Evolutionary conservation across 2,113 vertebrate species (phyloP), one percentile per base, ranked within the genome.

Genomic region (Mormyrus lacerda): DNA sequence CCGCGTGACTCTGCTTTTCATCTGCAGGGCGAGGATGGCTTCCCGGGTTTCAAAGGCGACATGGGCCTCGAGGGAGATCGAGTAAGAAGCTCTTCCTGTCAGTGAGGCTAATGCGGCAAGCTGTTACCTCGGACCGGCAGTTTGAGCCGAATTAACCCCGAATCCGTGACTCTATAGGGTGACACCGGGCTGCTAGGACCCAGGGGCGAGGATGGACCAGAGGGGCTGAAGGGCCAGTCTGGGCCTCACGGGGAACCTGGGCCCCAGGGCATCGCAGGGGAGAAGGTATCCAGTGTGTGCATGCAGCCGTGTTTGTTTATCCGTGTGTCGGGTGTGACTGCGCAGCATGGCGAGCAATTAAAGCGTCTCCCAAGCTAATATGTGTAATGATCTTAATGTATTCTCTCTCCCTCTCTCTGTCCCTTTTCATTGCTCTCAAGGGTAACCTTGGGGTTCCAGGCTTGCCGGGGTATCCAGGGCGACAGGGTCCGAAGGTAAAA

Each of bases 11-110:
- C 35, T n/a, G 51, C 4, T 87, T 35, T 45, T 91, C 73, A 88
- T 8, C 82, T 35, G 79, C 93, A 98, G 98, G 97, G 98, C 93
- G 97, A 98, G 95, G 97, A 98, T 27, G 98, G 97, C 90, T 99
- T 98, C 91, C 97, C 97, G 0, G 98, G 98, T 88, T 95, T 95
- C 91, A 99, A 98, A 94, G 98, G 98, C 76, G 97, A 99, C 50
- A 96, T 95, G 92, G 98, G 97, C 39, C 90, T 94, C 88, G 97
- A 96, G 89, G 97, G 97, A 10, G 97, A 99, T 88, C 92, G 94
- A 95, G 97, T 98, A 94, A 97, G 97, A 51, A 39, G 27, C 10
- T 24, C 82, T 7, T 82, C 35, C 55, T 17, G n/a, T 39, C 21
- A 91, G 65, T 39, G 3, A 6, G 42, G 50, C 24, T n/a, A 39